Evolutionary conservation across 2,888 invertebrate species (phyloP), one percentile per base, ranked within the genome.

Genomic region (Bhutanitis thaidina): DNA sequence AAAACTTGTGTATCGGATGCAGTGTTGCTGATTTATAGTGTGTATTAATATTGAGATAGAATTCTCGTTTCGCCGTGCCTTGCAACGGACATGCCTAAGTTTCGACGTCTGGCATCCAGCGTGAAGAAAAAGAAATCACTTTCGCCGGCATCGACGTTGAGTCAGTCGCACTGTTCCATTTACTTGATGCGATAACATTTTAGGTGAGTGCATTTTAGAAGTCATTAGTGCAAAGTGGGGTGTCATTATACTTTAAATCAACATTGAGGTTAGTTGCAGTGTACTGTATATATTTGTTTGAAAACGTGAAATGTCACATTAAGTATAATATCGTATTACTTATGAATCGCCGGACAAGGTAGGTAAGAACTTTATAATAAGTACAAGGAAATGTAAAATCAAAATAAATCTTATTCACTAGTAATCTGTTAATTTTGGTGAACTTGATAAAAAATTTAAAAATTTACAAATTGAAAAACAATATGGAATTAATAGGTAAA

Each of bases 131-230:
- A 89, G 84, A 78, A 80, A 73, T 64, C 67, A 60, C 68, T 74
- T 74, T 74, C 71, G 64, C 74, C 74, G 73, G 65, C 70, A 71
- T 65, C 61, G 64, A 61, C 58, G 62, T 67, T 69, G 69, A 74
- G 71, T 75, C 80, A 76, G 56, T 69, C 67, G 59, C 69, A 69
- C 69, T 67, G 71, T 81, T 86, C 70, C 72, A 72, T 73, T 74
- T 71, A 68, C 69, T 83, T 79, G 78, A 84, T 85, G 86, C 82
- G 88, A 84, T 88, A 89, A 87, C 78, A 67, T 80, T 88, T 87
- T 88, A 88, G 89, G 89, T 89, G 74, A 88, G 88, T 84, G 59
- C 61, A 61, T 68, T 69, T 73, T 65, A 62, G 62, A 66, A 67
- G 52, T 72, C 71, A 73, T 78, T 77, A 78, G 75, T 64, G 66